Evolutionary conservation across 1,140 invertebrate species (phyloP), one percentile per base, ranked within the genome.

Genomic region (Rhyzopertha dominica): DNA sequence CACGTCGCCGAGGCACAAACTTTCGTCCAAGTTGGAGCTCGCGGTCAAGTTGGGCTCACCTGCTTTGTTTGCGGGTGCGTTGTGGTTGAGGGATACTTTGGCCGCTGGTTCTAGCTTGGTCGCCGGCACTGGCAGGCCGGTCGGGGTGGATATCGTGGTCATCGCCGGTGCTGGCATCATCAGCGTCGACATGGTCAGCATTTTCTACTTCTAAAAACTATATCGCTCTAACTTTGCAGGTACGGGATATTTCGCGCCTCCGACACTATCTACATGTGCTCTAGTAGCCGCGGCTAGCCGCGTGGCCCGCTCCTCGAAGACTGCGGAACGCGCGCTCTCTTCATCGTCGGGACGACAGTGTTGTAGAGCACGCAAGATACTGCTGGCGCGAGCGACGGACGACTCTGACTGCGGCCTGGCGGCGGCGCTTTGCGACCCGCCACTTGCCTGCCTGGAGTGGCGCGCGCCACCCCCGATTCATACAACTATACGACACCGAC

Each of bases 111-210:
- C 63, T 28, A 62, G 36, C 43, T 65, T 65, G 41, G n/a, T n/a
- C n/a, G 47, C 52, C 14, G 58, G 53, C 35, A 63, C 57, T 32
- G 60, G 63, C 24, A 66, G 49, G 22, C 60, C 55, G 43, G 56
- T 57, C 24, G 61, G 58, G 16, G 58, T 51, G 26, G 58, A 50
- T 47, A 58, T 56, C 31, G 53, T 39, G 42, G 59, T 56, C 54
- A 66, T 61, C 22, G 60, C 53, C 28, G 61, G 60, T 12, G 63
- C 60, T 20, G 63, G 63, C 62, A 66, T 66, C 63, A 66, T 64
- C 43, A 66, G 47, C 37, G 63, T 64, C 30, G 63, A 66, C 63
- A 66, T 63, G 23, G 63, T 62, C 54, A 65, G 56, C 63, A 59
- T 64, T 47, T 53, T 56, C 17, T 24, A 5, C 16, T 37, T 24